Conservation (phyloP, 2,797 vertebrate species). For the Pipistrellus kuhlii region DNA sequence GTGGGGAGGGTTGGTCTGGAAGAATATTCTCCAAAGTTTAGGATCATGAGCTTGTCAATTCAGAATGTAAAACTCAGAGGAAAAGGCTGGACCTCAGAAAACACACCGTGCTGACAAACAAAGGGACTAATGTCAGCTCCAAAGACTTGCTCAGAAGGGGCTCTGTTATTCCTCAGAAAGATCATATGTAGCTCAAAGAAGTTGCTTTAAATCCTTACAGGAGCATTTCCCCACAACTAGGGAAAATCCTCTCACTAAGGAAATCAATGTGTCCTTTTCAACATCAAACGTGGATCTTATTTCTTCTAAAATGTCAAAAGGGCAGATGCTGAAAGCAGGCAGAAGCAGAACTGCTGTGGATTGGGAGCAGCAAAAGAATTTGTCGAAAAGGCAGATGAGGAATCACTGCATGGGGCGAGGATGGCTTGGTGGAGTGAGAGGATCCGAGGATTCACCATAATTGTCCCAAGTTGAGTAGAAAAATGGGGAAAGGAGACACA, state of each 20-base stretch:
- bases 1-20: not conserved
- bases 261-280: constrained; percentile 65
- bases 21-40: not conserved
- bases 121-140: not conserved
- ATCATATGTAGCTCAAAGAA: not conserved
- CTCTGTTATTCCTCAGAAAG: not conserved
- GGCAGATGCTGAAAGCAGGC: constrained; percentile 68
- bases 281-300: constrained; percentile 66
- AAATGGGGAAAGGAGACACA: not conserved
- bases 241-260: constrained; percentile 36
- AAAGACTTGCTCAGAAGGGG: not conserved
- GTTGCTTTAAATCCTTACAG: not conserved
- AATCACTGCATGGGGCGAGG: constrained; percentile 23
- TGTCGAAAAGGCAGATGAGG: constrained; percentile 36
- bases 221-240: not conserved
- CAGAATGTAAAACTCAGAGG: constrained; percentile 15
- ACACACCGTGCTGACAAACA: not conserved
- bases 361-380: constrained; percentile 54
- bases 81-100: not conserved
- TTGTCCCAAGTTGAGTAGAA: not conserved
- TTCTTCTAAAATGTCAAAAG: constrained; percentile 75
- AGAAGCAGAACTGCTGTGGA: constrained; percentile 70
- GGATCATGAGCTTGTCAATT: not conserved
- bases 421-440: not conserved
- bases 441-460: not conserved